Conservation (phyloP, 2,888 invertebrate species). For the Eilema depressum region DNA sequence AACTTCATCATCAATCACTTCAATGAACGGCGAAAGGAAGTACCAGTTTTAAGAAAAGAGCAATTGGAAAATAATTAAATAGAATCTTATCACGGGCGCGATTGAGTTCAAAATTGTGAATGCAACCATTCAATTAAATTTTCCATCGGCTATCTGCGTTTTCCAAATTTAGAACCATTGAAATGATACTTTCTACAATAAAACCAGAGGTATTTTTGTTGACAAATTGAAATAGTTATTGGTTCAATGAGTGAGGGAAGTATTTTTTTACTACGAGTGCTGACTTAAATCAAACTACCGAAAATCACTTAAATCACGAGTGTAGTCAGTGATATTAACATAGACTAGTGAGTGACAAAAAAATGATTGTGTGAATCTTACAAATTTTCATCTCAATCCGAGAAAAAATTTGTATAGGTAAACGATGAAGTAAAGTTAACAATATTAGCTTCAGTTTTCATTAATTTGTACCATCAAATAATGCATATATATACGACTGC, state of each 20-base stretch:
- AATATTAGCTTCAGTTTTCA: too few species aligned
- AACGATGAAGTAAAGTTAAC: too few species aligned
- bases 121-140: conserved; percentile 49
- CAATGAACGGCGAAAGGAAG: conserved; percentile 56
- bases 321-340: neutral
- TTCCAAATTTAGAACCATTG: neutral
- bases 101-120: conserved; percentile 40
- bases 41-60: conserved; percentile 46
- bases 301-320: neutral
- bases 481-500: neutral
- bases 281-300: neutral
- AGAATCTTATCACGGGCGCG: conserved; percentile 40
- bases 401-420: neutral
- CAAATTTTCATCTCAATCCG: neutral
- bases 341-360: neutral
- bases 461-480: too few species aligned
- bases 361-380: neutral
- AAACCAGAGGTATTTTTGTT: neutral
- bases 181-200: neutral
- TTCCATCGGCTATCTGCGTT: conserved; percentile 37
- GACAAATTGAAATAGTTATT: neutral
- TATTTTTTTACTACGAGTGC: neutral
- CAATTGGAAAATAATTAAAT: conserved; percentile 29
- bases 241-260: neutral
- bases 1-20: conserved; percentile 77